These are phyloP conservation scores for Oncorhynchus masou DNA, from an alignment of 2,113 vertebrate species.

Conservation along the genomic window DNA sequence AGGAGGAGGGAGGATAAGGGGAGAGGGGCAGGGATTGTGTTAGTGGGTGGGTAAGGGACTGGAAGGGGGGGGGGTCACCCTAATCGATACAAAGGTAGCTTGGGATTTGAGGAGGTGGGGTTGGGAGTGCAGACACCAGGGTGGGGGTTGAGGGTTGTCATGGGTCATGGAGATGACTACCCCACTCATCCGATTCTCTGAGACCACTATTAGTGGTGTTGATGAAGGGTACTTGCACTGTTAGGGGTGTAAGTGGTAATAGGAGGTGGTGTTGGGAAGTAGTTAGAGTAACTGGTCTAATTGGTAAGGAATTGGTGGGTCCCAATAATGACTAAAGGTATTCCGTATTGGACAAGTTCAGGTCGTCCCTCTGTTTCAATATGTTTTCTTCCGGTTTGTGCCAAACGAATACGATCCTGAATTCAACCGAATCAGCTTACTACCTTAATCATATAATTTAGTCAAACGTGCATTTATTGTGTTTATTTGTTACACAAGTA, in stretches of 20 bases:
- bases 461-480: no score
- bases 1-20: constrained; percentile 36
- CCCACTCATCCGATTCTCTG: constrained; percentile 58
- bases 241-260: constrained; percentile 70
- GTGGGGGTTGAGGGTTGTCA: constrained; percentile 21
- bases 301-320: neutral
- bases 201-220: constrained; percentile 61
- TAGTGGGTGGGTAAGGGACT: no score
- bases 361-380: no score
- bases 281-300: neutral
- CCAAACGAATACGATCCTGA: no score
- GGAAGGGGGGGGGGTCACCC: no score
- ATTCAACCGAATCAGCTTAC: no score
- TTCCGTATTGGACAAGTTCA: no score
- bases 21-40: constrained; percentile 20
- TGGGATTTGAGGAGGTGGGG: constrained; percentile 25
- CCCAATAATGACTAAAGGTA: constrained; percentile 60
- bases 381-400: no score
- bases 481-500: no score
- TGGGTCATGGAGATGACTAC: constrained; percentile 44
- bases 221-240: constrained; percentile 72
- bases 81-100: no score
- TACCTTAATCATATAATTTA: no score
- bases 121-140: constrained; percentile 47
- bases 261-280: constrained; percentile 48